These are phyloP conservation scores for Microchirus variegatus DNA, from an alignment of 2,797 vertebrate genomes.

Conservation along the genomic window DNA sequence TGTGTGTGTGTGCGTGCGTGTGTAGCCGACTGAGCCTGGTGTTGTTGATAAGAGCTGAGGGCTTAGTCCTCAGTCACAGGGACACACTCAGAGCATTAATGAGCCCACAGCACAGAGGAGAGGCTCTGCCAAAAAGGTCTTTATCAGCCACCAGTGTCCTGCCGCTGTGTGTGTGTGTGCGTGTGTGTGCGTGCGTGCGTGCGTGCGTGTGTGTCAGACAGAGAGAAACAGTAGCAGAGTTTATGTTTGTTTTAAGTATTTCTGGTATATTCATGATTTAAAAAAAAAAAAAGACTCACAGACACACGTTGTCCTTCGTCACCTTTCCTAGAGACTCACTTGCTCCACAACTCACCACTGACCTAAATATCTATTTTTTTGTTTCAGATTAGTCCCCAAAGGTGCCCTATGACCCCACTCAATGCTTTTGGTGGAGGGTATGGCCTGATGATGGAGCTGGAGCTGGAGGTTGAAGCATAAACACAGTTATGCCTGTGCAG, in stretches of 20 bases:
- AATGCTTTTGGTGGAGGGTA: neutral
- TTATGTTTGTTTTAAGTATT: constrained; percentile 18
- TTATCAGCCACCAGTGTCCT: constrained; percentile 63
- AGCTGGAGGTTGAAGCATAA: constrained; percentile 57
- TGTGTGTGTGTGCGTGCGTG: constrained; percentile 32
- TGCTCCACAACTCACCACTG: too few species aligned
- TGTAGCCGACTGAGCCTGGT: constrained; percentile 64
- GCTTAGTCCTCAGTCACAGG: constrained; percentile 74
- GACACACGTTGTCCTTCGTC: neutral
- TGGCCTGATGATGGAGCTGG: constrained; percentile 58
- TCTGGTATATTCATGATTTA: constrained; percentile 1
- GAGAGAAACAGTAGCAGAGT: constrained; percentile 1
- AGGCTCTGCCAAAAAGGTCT: constrained; percentile 73
- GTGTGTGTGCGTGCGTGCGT: constrained; percentile 17
- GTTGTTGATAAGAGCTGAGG: constrained; percentile 78
- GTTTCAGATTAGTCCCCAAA: too few species aligned
- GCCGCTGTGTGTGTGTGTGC: constrained; percentile 35
- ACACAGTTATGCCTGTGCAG: constrained; percentile 59
- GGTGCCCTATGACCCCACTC: too few species aligned
- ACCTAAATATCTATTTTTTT: too few species aligned
- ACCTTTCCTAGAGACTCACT: too few species aligned
- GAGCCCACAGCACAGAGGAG: constrained; percentile 71
- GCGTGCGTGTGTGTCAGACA: constrained; percentile 4
- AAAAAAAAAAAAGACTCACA: neutral
- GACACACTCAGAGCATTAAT: constrained; percentile 78